A percentile compares a stretch with the other conserved stretches of the same genome.
These are phyloP conservation scores for Gnathonemus longibarbis DNA, from an alignment of 2,113 vertebrate genomes.

Conservation along the genomic window DNA sequence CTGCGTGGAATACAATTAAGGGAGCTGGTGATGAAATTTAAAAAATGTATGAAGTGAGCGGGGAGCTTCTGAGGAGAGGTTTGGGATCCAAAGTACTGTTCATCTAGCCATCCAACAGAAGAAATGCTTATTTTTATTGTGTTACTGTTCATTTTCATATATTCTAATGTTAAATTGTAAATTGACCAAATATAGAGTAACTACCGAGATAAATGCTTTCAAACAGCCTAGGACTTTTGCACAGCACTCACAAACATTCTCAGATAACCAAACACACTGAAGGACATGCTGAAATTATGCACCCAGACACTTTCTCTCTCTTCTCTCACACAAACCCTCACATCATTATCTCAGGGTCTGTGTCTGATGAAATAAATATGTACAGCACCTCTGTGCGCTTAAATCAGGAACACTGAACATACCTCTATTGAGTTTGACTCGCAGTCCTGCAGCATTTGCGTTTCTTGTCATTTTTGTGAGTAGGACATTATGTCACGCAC, in stretches of 20 bases:
- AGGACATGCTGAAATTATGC: background rate
- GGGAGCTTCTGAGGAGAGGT: background rate
- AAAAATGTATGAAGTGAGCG: too few species aligned
- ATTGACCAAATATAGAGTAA: background rate
- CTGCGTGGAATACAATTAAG: too few species aligned
- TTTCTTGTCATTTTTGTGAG: background rate
- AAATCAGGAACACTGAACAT: background rate
- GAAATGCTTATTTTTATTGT: background rate
- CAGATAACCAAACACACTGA: background rate
- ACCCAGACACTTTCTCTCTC: background rate
- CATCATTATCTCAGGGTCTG: background rate
- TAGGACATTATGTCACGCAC: background rate
- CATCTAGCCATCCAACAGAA: background rate
- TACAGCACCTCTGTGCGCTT: background rate
- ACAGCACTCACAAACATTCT: background rate
- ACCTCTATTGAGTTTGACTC: background rate
- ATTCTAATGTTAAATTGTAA: background rate
- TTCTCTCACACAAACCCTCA: background rate
- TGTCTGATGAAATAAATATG: background rate
- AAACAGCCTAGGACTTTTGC: background rate
- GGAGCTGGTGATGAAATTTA: too few species aligned
- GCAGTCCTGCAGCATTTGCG: background rate
- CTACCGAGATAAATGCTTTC: background rate
- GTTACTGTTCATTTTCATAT: background rate
- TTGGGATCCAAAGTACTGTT: background rate